A percentile compares a stretch with the other conserved stretches of the same genome.
These are phyloP conservation scores for Siniperca knerii DNA, from an alignment of 2,113 vertebrate genomes.

Conservation along the genomic window DNA sequence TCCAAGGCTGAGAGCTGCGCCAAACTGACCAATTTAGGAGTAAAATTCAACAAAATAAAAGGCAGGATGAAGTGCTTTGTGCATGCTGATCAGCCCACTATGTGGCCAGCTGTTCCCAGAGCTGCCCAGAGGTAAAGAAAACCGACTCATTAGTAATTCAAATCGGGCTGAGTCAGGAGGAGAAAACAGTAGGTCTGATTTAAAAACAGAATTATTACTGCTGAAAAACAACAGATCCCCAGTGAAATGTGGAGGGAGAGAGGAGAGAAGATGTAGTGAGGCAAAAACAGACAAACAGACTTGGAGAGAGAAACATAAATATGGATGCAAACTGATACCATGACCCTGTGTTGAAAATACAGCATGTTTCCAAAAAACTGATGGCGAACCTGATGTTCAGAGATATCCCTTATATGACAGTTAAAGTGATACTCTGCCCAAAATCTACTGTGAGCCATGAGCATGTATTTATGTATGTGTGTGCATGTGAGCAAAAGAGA, in stretches of 20 bases:
- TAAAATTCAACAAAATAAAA: slow-evolving; percentile 35
- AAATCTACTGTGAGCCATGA: background rate
- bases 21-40: slow-evolving; percentile 52
- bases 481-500: background rate
- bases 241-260: background rate
- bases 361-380: background rate
- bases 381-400: too few species aligned
- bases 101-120: slow-evolving; percentile 53
- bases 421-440: background rate
- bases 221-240: slow-evolving; percentile 33
- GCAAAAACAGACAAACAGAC: background rate
- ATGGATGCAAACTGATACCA: background rate
- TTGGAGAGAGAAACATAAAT: background rate
- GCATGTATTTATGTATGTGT: background rate
- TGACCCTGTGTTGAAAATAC: background rate
- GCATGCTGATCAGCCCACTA: slow-evolving; percentile 56
- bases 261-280: slow-evolving; percentile 5
- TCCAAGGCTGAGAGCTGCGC: slow-evolving; percentile 41
- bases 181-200: slow-evolving; percentile 32
- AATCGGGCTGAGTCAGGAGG: slow-evolving; percentile 52
- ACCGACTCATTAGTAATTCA: slow-evolving; percentile 56
- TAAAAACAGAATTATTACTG: slow-evolving; percentile 34
- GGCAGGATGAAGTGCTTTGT: slow-evolving; percentile 14
- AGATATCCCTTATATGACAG: background rate
- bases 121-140: slow-evolving; percentile 57